Evolutionary conservation across 2,113 vertebrate species (phyloP).

Genomic region (Crotalus tigris): DNA sequence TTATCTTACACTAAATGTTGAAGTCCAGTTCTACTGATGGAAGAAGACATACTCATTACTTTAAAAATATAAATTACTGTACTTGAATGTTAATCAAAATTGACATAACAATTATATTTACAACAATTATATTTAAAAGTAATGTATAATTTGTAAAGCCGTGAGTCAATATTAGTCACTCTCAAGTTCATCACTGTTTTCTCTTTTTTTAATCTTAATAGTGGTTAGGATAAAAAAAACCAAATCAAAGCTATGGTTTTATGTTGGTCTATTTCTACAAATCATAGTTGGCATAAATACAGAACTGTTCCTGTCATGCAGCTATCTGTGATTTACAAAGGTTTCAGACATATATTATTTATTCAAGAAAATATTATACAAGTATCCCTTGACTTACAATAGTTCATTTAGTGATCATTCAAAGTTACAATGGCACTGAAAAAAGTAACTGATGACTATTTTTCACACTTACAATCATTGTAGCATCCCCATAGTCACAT

Average conservation of each 20-base stretch:
- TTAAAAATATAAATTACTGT: background rate
- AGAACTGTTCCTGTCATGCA: too few relatives aligned
- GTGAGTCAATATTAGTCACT: background rate
- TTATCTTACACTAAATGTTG: background rate
- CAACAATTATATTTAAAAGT: background rate
- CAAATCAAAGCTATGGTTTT: background rate
- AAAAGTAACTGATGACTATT: background rate
- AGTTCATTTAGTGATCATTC: background rate
- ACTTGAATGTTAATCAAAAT: background rate
- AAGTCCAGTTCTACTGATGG: background rate
- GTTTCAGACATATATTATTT: background rate
- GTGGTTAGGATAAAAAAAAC: background rate
- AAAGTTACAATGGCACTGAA: background rate
- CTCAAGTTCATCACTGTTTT: background rate
- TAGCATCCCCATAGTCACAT: background rate
- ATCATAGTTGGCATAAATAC: background rate
- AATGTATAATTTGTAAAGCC: background rate
- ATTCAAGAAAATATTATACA: background rate
- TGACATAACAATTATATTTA: background rate
- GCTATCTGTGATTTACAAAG: background rate
- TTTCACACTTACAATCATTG: background rate
- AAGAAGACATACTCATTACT: background rate
- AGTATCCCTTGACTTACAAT: background rate
- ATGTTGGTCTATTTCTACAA: background rate
- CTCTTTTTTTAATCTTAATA: background rate